Percentiles rank a stretch among this genome's conserved stretches.
Conservation (phyloP, 2,888 invertebrate species). For the Phortica okadai region DNA sequence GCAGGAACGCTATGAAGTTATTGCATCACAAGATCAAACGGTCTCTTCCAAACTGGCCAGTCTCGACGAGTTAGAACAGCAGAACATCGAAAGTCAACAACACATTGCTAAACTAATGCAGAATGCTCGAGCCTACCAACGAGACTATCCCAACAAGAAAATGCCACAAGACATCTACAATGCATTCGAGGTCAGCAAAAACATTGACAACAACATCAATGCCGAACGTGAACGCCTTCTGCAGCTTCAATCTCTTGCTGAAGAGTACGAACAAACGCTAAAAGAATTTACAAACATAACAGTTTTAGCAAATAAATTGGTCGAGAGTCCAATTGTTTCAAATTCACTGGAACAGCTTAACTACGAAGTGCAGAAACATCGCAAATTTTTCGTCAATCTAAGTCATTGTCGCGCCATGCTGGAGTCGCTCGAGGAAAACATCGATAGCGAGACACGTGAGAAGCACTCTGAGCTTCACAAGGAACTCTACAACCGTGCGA, state of each 20-base stretch:
- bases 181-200: constrained; percentile 82
- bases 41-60: constrained; percentile 82
- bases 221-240: constrained; percentile 86
- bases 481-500: constrained; percentile 86
- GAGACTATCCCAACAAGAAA: constrained; percentile 83
- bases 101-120: constrained; percentile 81
- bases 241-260: constrained; percentile 85
- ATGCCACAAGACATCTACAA: constrained; percentile 82
- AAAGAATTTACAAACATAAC: constrained; percentile 92
- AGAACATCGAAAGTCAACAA: constrained; percentile 81
- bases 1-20: constrained; percentile 68
- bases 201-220: constrained; percentile 83
- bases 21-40: constrained; percentile 79
- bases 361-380: constrained; percentile 92
- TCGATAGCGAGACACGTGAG: constrained; percentile 87
- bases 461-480: constrained; percentile 86
- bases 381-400: constrained; percentile 91
- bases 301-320: constrained; percentile 87
- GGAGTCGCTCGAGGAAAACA: constrained; percentile 89
- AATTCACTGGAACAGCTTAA: constrained; percentile 87
- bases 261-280: constrained; percentile 92
- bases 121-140: constrained; percentile 80
- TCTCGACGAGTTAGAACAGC: constrained; percentile 83
- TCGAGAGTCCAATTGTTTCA: constrained; percentile 87
- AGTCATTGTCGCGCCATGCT: constrained; percentile 91